Percentiles rank a stretch among this genome's conserved stretches.
These are phyloP conservation scores for Triops cancriformis DNA, from an alignment of 1,140 invertebrate genomes.

Conservation along the genomic window DNA sequence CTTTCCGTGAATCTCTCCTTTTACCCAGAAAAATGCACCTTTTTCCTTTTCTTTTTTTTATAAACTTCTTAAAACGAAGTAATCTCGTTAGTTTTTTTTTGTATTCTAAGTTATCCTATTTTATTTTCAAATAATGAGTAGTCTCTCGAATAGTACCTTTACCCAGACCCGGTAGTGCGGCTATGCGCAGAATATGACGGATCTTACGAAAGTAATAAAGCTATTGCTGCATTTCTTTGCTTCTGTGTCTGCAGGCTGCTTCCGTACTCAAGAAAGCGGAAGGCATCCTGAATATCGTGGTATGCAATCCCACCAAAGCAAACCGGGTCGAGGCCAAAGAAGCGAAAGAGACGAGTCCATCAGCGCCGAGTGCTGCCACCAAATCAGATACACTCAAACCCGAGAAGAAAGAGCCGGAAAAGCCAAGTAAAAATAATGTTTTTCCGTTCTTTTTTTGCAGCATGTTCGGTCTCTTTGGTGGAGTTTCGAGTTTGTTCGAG, in stretches of 20 bases:
- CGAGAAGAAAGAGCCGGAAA: conserved; percentile 37
- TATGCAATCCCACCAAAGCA: conserved; percentile 72
- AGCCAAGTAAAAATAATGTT: conserved; percentile 38
- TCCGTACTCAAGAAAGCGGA: conserved; percentile 74
- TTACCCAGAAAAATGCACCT: neutral
- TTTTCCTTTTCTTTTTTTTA: conserved; percentile 27
- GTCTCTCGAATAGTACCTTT: too few relatives aligned
- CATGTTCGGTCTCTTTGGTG: neutral
- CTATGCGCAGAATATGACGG: too few relatives aligned
- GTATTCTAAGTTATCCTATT: too few relatives aligned
- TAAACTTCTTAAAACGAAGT: too few relatives aligned
- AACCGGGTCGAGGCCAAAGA: conserved; percentile 16
- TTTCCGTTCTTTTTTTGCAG: conserved; percentile 19
- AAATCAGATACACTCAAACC: conserved; percentile 25
- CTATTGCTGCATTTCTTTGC: neutral
- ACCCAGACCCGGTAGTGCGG: too few relatives aligned
- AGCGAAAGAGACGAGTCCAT: conserved; percentile 15
- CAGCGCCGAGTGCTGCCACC: conserved; percentile 15
- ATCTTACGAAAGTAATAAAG: neutral
- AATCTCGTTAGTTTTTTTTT: too few relatives aligned
- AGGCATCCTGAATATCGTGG: conserved; percentile 71
- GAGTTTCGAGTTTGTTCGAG: neutral
- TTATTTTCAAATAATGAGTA: too few relatives aligned
- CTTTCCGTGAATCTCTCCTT: conserved; percentile 7
- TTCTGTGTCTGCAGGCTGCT: conserved; percentile 39